Conservation (phyloP, 2,113 vertebrate species). For the Pterocles orientalis region DNA sequence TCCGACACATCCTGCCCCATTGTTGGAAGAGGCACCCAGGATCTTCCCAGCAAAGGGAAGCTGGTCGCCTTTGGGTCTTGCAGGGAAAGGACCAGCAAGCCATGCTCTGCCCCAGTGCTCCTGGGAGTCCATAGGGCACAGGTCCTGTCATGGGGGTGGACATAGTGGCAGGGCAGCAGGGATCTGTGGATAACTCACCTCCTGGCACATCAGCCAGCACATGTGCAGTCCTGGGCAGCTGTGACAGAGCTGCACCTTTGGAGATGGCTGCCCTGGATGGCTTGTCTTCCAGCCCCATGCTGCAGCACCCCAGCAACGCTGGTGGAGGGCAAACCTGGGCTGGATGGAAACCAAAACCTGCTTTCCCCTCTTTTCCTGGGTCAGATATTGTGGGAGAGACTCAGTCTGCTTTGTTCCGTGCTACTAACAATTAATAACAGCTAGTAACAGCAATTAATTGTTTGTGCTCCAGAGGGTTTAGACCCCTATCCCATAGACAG, state of each 20-base stretch:
- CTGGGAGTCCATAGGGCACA: not conserved
- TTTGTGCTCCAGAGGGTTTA: not conserved
- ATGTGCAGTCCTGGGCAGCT: not conserved
- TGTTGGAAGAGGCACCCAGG: rapidly evolving
- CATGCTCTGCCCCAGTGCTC: rapidly evolving
- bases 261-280: not conserved
- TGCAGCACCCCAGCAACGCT: not conserved
- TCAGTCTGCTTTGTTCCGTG: rapidly evolving
- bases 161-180: rapidly evolving
- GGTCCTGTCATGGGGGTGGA: not conserved
- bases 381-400: not conserved
- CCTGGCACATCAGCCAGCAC: not conserved
- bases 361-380: not conserved
- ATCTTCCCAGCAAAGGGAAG: not conserved
- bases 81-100: not conserved
- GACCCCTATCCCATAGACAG: not conserved
- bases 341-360: not conserved
- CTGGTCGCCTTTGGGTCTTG: not conserved
- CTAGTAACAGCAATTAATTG: not conserved
- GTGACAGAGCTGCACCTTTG: not conserved
- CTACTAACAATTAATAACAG: not conserved
- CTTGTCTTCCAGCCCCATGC: not conserved
- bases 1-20: not conserved
- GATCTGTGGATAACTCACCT: rapidly evolving
- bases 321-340: not conserved